Evolutionary conservation across 35 echinoderm and acorn worm species (phyloP).

Genomic region (Eucidaris tribuloides): DNA sequence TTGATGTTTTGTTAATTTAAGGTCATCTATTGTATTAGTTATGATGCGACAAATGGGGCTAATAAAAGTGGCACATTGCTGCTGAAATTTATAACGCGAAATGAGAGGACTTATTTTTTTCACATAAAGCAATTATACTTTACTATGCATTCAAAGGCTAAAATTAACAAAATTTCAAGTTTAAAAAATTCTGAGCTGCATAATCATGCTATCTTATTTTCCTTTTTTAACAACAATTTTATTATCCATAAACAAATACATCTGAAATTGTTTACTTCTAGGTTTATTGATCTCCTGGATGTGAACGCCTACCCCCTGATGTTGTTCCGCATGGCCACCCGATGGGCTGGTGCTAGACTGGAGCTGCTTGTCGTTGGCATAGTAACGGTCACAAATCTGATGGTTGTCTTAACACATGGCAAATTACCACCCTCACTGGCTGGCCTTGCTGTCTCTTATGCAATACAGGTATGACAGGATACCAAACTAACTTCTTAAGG

Average conservation of each 20-base stretch:
- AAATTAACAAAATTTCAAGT: not conserved
- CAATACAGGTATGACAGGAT: slow-evolving; percentile 89
- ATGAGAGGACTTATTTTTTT: not conserved
- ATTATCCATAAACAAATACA: no score
- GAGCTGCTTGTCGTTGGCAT: slow-evolving; percentile 58
- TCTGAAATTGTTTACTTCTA: no score
- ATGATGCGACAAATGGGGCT: no score
- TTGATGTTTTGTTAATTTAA: no score
- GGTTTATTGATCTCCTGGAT: slow-evolving; percentile 76
- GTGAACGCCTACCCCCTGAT: slow-evolving; percentile 76
- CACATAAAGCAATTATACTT: not conserved
- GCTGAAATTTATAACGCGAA: not conserved
- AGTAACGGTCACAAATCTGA: slow-evolving; percentile 39
- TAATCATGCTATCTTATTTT: not conserved
- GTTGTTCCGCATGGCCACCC: slow-evolving; percentile 54
- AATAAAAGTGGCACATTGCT: not conserved
- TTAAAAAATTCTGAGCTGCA: not conserved
- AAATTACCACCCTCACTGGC: slow-evolving; percentile 55
- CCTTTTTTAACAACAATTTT: no score
- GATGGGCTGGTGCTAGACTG: slow-evolving; percentile 77
- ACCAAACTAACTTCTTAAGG: no score
- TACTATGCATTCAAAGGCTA: not conserved
- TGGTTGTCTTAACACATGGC: slow-evolving; percentile 69
- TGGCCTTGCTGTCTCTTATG: slow-evolving; percentile 82
- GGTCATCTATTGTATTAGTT: no score